A percentile compares a stretch with the other conserved stretches of the same genome.
Evolutionary conservation across 2,113 vertebrate genomes (phyloP).

Genomic region (Martes martes): DNA sequence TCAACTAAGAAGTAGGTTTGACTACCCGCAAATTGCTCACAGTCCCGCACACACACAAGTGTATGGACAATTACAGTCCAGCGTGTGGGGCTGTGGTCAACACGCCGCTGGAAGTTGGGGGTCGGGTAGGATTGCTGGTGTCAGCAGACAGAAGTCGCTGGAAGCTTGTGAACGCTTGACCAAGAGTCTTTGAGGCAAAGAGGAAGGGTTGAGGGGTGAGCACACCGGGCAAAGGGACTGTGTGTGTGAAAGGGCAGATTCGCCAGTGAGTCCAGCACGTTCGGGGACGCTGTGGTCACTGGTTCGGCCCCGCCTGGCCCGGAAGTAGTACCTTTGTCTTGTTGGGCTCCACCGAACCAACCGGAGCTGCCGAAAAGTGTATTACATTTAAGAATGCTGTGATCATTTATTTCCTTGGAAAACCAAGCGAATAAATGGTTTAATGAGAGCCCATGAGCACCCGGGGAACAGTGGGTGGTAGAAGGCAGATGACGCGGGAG

Average conservation of each 20-base stretch:
- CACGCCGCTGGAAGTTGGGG: neutral
- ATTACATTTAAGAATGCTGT: neutral
- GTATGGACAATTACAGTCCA: neutral
- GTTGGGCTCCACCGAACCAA: neutral
- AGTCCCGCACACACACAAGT: neutral
- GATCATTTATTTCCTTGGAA: neutral
- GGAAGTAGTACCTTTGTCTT: neutral
- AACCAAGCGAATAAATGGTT: neutral
- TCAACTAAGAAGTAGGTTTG: neutral
- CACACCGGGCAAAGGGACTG: too few relatives aligned
- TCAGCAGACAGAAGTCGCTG: neutral
- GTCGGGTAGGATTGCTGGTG: neutral
- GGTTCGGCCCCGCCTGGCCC: neutral
- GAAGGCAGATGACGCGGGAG: neutral
- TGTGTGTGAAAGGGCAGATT: neutral
- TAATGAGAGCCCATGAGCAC: neutral
- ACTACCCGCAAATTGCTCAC: neutral
- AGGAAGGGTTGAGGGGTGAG: neutral
- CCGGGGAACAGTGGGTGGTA: neutral
- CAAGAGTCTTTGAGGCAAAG: neutral
- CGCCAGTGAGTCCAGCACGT: accelerated
- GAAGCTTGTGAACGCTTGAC: neutral
- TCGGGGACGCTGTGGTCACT: accelerated
- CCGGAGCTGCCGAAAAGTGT: neutral
- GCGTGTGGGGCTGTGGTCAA: accelerated